Evolutionary conservation across 1,140 invertebrate species (phyloP).

Genomic region (Chymomyza costata): DNA sequence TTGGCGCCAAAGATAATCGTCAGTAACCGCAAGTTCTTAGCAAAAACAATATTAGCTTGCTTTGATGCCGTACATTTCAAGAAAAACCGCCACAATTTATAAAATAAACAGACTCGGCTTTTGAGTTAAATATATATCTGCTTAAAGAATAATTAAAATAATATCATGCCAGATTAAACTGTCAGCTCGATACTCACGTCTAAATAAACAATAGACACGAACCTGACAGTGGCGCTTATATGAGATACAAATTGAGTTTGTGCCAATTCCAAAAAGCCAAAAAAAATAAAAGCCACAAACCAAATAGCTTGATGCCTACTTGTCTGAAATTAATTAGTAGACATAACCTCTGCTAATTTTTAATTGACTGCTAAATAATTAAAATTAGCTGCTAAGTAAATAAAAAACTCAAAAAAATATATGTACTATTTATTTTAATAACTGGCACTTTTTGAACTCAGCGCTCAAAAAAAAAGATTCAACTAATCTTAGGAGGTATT

Average conservation of each 20-base stretch:
- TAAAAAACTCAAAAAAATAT: too few relatives aligned
- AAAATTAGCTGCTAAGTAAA: slow-evolving; percentile 29
- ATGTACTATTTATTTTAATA: slow-evolving; percentile 43
- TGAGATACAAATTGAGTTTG: slow-evolving; percentile 43
- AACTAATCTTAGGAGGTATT: slow-evolving; percentile 7
- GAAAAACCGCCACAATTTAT: slow-evolving; percentile 24
- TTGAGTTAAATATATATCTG: too few relatives aligned
- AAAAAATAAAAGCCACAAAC: too few relatives aligned
- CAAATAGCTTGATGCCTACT: slow-evolving; percentile 15
- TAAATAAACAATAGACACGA: slow-evolving; percentile 57
- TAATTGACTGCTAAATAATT: slow-evolving; percentile 61
- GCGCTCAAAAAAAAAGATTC: slow-evolving; percentile 2
- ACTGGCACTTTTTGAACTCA: slow-evolving; percentile 34
- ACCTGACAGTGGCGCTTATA: slow-evolving; percentile 55
- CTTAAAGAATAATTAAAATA: slow-evolving; percentile 24
- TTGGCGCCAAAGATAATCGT: too few relatives aligned
- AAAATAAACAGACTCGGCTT: slow-evolving; percentile 13
- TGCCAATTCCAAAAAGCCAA: slow-evolving; percentile 2
- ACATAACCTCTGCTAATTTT: slow-evolving; percentile 58
- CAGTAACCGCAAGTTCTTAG: too few relatives aligned
- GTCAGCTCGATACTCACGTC: slow-evolving; percentile 57
- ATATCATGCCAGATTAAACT: slow-evolving; percentile 51
- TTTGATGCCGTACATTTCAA: too few relatives aligned
- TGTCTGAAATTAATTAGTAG: slow-evolving; percentile 32
- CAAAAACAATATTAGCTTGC: too few relatives aligned